These are phyloP conservation scores for Oryzias dopingdopingensis DNA, from an alignment of 2,797 vertebrate genomes.

Conservation along the genomic window DNA sequence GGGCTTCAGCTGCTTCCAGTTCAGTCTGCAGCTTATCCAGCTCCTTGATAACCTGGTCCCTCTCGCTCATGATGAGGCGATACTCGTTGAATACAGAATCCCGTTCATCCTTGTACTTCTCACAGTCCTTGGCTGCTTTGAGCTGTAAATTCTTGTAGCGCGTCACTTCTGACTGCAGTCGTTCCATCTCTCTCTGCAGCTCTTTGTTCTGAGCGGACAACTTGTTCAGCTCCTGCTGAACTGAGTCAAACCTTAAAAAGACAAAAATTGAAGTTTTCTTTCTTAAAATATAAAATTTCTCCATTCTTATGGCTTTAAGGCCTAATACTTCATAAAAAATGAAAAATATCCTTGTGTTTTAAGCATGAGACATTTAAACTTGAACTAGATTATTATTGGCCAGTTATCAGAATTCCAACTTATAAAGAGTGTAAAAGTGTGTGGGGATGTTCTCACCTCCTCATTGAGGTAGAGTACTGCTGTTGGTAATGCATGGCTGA, in stretches of 20 bases:
- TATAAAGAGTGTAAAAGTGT: neutral
- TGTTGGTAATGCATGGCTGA: slow-evolving; percentile 95
- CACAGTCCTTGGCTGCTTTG: slow-evolving; percentile 90
- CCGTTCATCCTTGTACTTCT: slow-evolving; percentile 98
- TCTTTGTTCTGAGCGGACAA: slow-evolving; percentile 93
- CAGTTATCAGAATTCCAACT: too few relatives aligned
- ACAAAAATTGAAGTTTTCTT: too few relatives aligned
- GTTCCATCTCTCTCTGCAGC: slow-evolving; percentile 94
- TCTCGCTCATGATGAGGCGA: slow-evolving; percentile 97
- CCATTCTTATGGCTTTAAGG: too few relatives aligned
- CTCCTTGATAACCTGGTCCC: slow-evolving; percentile 99
- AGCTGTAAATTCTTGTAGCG: slow-evolving; percentile 94
- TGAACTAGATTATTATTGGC: too few relatives aligned
- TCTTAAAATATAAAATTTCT: too few relatives aligned
- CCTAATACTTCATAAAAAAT: too few relatives aligned
- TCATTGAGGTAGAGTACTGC: slow-evolving; percentile 92
- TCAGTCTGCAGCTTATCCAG: slow-evolving; percentile 96
- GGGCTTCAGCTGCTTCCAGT: slow-evolving; percentile 91
- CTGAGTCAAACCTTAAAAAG: slow-evolving; percentile 85
- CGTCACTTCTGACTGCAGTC: slow-evolving; percentile 92
- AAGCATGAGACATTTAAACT: too few relatives aligned
- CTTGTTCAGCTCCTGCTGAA: slow-evolving; percentile 93
- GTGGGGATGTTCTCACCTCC: slow-evolving; percentile 79
- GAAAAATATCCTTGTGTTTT: too few relatives aligned
- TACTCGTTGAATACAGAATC: slow-evolving; percentile 98